A percentile compares a stretch with the other conserved stretches of the same genome.
Conservation (phyloP, 1,140 invertebrate genomes). For the Prorops nasuta region DNA sequence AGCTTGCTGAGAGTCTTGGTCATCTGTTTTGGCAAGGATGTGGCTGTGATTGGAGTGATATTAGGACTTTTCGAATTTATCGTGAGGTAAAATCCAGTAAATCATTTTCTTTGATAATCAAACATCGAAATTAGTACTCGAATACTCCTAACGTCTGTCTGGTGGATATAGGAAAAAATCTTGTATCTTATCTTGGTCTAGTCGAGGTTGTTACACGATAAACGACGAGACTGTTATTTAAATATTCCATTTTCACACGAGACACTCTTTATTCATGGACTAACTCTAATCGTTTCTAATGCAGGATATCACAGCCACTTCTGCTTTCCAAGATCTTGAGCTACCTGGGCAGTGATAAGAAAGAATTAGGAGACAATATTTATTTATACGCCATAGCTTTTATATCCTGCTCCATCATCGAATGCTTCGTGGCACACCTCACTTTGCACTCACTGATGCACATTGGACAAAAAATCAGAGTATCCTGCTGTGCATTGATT, state of each 20-base stretch:
- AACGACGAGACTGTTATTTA: neutral
- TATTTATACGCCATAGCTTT: conserved; percentile 69
- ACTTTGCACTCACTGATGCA: conserved; percentile 75
- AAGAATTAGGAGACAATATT: conserved; percentile 60
- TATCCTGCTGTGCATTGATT: conserved; percentile 76
- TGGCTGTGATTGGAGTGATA: conserved; percentile 53
- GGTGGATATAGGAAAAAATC: no score
- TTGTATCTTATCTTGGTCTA: no score
- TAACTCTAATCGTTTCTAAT: no score
- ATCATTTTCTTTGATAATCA: neutral
- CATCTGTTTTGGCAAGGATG: conserved; percentile 52
- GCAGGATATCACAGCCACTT: conserved; percentile 71
- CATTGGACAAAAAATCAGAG: conserved; percentile 76
- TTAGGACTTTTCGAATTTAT: conserved; percentile 57
- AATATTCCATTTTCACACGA: neutral
- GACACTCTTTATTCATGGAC: no score
- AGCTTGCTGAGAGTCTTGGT: conserved; percentile 51
- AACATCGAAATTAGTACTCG: conserved; percentile 27
- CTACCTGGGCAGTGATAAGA: conserved; percentile 60
- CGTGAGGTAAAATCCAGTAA: conserved; percentile 46
- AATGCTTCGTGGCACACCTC: conserved; percentile 72
- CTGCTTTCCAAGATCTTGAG: conserved; percentile 70
- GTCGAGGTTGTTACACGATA: no score
- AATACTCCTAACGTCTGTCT: no score
- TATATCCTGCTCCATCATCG: conserved; percentile 67